Evolutionary conservation across 2,888 invertebrate genomes (phyloP).

Genomic region (Gymnosoma rotundatum): DNA sequence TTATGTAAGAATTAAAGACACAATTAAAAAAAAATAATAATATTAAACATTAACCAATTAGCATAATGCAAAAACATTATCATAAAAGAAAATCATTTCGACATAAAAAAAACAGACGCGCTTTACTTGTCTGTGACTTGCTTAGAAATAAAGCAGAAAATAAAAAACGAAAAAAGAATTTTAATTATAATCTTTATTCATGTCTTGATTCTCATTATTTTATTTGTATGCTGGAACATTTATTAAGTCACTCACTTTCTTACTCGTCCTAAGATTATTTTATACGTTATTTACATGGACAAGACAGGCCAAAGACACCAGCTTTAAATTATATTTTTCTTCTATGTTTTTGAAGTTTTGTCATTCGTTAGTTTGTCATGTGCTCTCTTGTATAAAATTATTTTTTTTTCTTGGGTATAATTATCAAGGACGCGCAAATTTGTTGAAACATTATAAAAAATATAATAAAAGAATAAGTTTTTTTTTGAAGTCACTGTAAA

Average conservation of each 20-base stretch:
- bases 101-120: conserved; percentile 12
- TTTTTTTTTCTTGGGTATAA: background rate
- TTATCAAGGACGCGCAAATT: conserved; percentile 43
- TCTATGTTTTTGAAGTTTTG: background rate
- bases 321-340: conserved; percentile 23
- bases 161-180: conserved; percentile 23
- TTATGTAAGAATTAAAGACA: conserved; percentile 36
- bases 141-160: conserved; percentile 9
- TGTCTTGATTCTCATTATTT: background rate
- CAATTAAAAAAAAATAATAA: conserved; percentile 10
- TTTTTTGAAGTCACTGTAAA: background rate
- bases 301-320: conserved; percentile 14
- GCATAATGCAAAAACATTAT: conserved; percentile 47
- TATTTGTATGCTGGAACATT: background rate
- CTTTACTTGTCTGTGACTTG: conserved; percentile 14
- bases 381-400: background rate
- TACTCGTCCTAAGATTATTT: background rate
- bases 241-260: background rate
- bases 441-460: conserved; percentile 8
- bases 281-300: background rate
- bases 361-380: background rate
- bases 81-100: background rate
- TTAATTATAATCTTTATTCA: conserved; percentile 45
- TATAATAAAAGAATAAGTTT: conserved; percentile 3
- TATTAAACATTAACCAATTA: conserved; percentile 60